A percentile compares a stretch with the other conserved stretches of the same genome.
Evolutionary conservation across 2,797 vertebrate species (phyloP).

Genomic region (Acipenser oxyrinchus): DNA sequence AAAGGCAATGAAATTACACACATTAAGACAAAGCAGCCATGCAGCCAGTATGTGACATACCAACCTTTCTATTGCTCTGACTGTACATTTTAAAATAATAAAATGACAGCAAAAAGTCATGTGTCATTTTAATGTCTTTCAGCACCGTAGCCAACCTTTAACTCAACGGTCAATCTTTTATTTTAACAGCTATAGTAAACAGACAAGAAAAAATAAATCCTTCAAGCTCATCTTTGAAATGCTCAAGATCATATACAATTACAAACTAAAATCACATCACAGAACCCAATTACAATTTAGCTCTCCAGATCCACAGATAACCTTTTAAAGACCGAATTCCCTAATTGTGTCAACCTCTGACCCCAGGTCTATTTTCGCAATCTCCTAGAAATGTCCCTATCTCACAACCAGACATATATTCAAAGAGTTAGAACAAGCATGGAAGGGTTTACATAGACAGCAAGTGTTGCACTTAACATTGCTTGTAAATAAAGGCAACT

Average conservation of each 20-base stretch:
- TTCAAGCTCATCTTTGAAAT: slow-evolving; percentile 85
- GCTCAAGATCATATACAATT: slow-evolving; percentile 92
- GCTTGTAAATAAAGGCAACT: too few relatives aligned
- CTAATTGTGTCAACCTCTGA: slow-evolving; percentile 83
- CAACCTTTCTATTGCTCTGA: too few relatives aligned
- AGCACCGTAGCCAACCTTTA: too few relatives aligned
- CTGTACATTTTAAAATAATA: too few relatives aligned
- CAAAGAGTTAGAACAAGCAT: slow-evolving; percentile 19
- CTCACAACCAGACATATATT: slow-evolving; percentile 25
- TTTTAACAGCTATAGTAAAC: slow-evolving; percentile 46
- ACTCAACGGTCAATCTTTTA: too few relatives aligned
- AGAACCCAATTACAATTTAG: slow-evolving; percentile 78
- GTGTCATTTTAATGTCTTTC: too few relatives aligned
- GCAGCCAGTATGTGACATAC: too few relatives aligned
- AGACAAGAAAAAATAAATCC: slow-evolving; percentile 59
- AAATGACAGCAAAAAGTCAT: too few relatives aligned
- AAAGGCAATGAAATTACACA: too few relatives aligned
- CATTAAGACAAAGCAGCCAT: too few relatives aligned
- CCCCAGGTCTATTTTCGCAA: slow-evolving; percentile 81
- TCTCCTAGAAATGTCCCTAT: slow-evolving; percentile 58
- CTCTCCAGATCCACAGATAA: slow-evolving; percentile 73
- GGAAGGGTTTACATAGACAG: slow-evolving; percentile 1
- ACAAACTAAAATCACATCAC: slow-evolving; percentile 95
- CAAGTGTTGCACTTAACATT: background rate
- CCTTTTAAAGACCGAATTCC: slow-evolving; percentile 97